Conservation (phyloP, 2,797 vertebrate species). For the Enteromius argenteus region DNA sequence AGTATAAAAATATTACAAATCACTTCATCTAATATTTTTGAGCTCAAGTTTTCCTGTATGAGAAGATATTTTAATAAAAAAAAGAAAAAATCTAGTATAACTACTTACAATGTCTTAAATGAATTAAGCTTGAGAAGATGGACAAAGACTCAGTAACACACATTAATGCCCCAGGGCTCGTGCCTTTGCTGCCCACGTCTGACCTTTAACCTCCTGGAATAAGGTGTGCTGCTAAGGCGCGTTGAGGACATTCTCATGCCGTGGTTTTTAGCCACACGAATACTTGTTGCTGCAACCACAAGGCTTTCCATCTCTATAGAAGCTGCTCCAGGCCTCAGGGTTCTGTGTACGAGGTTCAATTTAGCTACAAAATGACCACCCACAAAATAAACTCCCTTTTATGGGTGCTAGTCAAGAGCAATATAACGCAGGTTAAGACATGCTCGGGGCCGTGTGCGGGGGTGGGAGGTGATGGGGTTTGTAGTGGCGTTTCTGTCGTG, state of each 20-base stretch:
- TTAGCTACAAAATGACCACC: conserved; percentile 44
- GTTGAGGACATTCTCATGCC: conserved; percentile 15
- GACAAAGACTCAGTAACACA: too few relatives aligned
- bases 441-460: conserved; percentile 7
- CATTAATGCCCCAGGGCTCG: not conserved
- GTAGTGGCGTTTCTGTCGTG: not conserved
- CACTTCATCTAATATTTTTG: too few relatives aligned
- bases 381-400: conserved; percentile 40
- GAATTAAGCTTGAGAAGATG: too few relatives aligned
- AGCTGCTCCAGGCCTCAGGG: conserved; percentile 5
- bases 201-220: conserved; percentile 44
- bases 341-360: conserved; percentile 45
- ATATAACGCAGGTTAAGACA: conserved; percentile 56
- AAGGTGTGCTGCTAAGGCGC: conserved; percentile 51
- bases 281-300: not conserved
- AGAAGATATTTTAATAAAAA: too few relatives aligned
- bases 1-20: too few relatives aligned
- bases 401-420: conserved; percentile 48
- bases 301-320: conserved; percentile 5
- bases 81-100: too few relatives aligned
- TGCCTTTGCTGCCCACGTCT: conserved; percentile 14
- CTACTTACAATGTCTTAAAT: too few relatives aligned
- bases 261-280: not conserved
- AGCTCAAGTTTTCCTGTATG: too few relatives aligned
- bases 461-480: too few relatives aligned